Evolutionary conservation across 1,140 invertebrate species (phyloP).

Genomic region (Chrysopa pallens): DNA sequence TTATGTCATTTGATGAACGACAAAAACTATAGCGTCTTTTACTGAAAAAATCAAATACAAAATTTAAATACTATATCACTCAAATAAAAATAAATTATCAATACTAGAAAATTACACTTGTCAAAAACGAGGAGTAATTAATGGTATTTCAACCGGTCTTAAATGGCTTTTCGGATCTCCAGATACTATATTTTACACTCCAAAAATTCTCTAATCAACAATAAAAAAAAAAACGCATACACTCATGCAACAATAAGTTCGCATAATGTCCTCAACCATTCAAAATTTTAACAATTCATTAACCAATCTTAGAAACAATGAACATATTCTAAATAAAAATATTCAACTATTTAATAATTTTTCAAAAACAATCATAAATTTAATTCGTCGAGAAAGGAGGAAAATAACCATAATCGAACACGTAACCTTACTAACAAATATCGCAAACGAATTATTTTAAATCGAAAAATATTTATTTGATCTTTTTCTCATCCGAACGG

Average conservation of each 20-base stretch:
- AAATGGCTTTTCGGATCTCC: slow-evolving; percentile 15
- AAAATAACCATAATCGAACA: slow-evolving; percentile 1
- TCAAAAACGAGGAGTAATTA: slow-evolving; percentile 9
- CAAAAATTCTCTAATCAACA: slow-evolving; percentile 6
- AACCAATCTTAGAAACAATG: neutral
- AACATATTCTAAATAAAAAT: slow-evolving; percentile 1
- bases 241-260: slow-evolving; percentile 8
- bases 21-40: neutral
- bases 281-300: slow-evolving; percentile 7
- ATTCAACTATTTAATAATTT: slow-evolving; percentile 1
- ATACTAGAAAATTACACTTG: slow-evolving; percentile 1
- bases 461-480: neutral
- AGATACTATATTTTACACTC: slow-evolving; percentile 8
- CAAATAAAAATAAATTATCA: slow-evolving; percentile 2
- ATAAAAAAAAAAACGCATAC: slow-evolving; percentile 8
- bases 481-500: neutral
- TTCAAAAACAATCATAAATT: neutral
- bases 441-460: slow-evolving; percentile 1
- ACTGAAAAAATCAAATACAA: slow-evolving; percentile 2
- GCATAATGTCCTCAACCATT: slow-evolving; percentile 6
- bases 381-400: slow-evolving; percentile 2
- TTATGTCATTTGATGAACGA: neutral
- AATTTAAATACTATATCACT: slow-evolving; percentile 4
- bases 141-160: slow-evolving; percentile 9
- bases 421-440: slow-evolving; percentile 4